phyloP scores from a whole-genome alignment of 2,888 invertebrate genomes.

The Metacarcinus magister region DNA sequence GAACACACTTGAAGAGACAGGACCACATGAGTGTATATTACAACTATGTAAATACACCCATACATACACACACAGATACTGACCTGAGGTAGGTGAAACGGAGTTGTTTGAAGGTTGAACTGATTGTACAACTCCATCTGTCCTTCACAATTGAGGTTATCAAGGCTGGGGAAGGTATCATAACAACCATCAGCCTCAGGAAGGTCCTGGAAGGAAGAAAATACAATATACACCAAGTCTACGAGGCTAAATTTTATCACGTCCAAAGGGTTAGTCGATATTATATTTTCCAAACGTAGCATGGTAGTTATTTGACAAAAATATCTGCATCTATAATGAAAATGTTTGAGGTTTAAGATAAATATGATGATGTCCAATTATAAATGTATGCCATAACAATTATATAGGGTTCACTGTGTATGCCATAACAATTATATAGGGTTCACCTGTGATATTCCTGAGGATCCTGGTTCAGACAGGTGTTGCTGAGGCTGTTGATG shows the following conservation, averaged over 20 bases:
- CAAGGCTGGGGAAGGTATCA: constrained; percentile 12
- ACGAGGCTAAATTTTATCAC: background rate
- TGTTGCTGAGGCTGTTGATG: background rate
- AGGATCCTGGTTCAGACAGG: background rate
- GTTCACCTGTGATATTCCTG: background rate
- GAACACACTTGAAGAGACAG: no score
- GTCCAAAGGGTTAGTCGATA: background rate
- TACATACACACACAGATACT: background rate
- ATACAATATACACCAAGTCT: background rate
- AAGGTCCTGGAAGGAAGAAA: background rate
- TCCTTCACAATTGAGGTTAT: background rate
- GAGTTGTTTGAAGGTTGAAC: constrained; percentile 17
- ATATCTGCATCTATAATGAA: no score
- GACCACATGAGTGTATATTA: background rate
- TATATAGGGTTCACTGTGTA: no score
- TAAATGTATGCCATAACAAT: background rate
- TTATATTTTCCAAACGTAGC: background rate
- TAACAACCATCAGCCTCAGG: background rate
- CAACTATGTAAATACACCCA: background rate
- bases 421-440: no score
- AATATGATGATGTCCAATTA: background rate
- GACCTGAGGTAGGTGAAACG: constrained; percentile 10
- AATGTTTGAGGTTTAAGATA: background rate
- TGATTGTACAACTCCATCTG: constrained; percentile 54
- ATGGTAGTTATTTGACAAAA: background rate